Evolutionary conservation across 2,888 invertebrate species (phyloP), one percentile per base, ranked within the genome.

Genomic region (Harmothoe impar): DNA sequence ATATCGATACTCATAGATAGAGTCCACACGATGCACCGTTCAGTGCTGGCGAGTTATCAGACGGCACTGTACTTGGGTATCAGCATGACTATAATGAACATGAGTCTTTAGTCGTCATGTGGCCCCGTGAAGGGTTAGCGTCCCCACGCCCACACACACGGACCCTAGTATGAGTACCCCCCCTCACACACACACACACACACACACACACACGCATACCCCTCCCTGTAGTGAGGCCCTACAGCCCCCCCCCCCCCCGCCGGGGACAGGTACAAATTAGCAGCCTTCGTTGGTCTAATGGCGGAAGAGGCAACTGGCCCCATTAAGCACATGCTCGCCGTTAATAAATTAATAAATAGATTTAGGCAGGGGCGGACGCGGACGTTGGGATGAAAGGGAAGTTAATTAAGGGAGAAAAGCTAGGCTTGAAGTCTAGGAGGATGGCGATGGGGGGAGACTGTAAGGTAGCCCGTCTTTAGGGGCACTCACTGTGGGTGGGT

Each of bases 291-390:
- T 29, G 15, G 72, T 72, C 72, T 72, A 72, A 72, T 72, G 72
- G 72, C 29, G 29, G 17, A n/a, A 31, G 29, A 29, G 31, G 72
- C 15, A 72, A 29, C 29, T 15, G 15, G 31, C 29, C 29, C 72
- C 72, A 72, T 72, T 72, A 72, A 72, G n/a, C 72, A 72, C 72
- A 72, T 72, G 72, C 72, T 72, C 72, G n/a, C 0, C n/a, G 72
- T 29, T 29, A 72, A 72, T 72, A 72, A 72, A 72, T 72, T 62
- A 62, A 62, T 20, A n/a, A 62, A n/a, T 62, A 20, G 29, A n/a
- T 29, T 23, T 72, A 3, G 5, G 31, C 1, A 29, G 72, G 29
- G 15, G 72, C 29, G 25, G 25, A 25, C 43, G 72, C 31, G 20
- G 7, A 20, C n/a, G 62, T 29, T 72, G 29, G 29, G 72, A 72